Conservation (phyloP, 2,113 vertebrate species). For the Hirundichthys speculiger region DNA sequence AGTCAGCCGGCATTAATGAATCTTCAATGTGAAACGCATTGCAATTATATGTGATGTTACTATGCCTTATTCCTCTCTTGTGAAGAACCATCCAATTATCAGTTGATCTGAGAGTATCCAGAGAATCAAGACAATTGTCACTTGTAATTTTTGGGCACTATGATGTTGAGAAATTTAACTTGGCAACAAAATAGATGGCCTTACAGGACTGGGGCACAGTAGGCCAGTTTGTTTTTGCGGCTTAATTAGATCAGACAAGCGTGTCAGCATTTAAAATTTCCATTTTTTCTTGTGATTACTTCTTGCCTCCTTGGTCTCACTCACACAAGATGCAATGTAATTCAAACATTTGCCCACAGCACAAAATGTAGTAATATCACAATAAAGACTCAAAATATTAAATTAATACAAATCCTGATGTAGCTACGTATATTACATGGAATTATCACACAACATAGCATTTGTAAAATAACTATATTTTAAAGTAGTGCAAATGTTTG, state of each 20-base stretch:
- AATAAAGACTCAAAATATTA: no score
- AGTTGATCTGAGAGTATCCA: slow-evolving; percentile 64
- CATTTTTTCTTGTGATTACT: slow-evolving; percentile 25
- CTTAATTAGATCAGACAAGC: slow-evolving; percentile 63
- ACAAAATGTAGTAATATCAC: no score
- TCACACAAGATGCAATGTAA: background rate
- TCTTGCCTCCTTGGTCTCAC: background rate
- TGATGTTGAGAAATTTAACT: slow-evolving; percentile 59
- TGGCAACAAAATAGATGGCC: slow-evolving; percentile 63
- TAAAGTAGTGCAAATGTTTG: no score
- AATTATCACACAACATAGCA: no score
- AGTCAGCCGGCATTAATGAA: slow-evolving; percentile 55
- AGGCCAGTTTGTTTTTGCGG: slow-evolving; percentile 38
- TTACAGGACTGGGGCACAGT: slow-evolving; percentile 35
- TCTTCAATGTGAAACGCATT: slow-evolving; percentile 54
- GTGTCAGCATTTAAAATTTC: slow-evolving; percentile 31
- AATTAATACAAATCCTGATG: no score
- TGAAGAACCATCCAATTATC: slow-evolving; percentile 71
- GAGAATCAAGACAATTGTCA: slow-evolving; percentile 66
- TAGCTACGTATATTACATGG: no score
- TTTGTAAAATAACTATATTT: no score
- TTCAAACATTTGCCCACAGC: no score
- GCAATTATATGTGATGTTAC: slow-evolving; percentile 68
- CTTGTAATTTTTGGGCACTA: slow-evolving; percentile 67
- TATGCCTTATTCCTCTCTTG: slow-evolving; percentile 56